Evolutionary conservation across 92 coral and sea anemone genomes (phyloP), one percentile per base, ranked within the genome.

Genomic region (Porites evermanni): DNA sequence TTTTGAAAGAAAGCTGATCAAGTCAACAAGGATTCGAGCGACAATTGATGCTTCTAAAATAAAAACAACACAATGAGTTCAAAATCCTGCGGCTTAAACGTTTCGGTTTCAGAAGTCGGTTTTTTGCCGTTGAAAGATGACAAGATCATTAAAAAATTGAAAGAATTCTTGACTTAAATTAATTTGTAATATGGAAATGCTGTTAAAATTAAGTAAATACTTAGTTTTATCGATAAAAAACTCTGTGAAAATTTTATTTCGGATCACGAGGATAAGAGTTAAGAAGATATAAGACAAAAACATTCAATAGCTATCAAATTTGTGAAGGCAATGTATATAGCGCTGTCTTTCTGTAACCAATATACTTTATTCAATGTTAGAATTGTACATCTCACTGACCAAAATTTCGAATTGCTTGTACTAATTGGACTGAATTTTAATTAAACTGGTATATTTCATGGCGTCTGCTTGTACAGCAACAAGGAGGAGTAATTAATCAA

Each of bases 401-500:
- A 72, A 50, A 11, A 26, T 51, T 5, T 51, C 12, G 19, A 7
- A n/a, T 10, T 20, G 11, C 38, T 3, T 20, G n/a, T 74, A 11
- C 38, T 53, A 8, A 12, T 20, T 53, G 78, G 78, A 10, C 78
- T 19, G 21, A 74, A 52, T 9, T 53, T 53, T 11, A 24, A 52
- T 52, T 9, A 74, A 74, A 16, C 21, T 74, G 29, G 47, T 38
- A 38, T 20, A 12, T 20, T 11, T 21, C 32, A 54, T 19, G 23
- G 58, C 32, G 77, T 18, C 61, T 73, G 19, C 8, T 73, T 51
- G 59, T 52, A n/a, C 77, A 73, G 6, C 3, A 50, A 19, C 10
- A 38, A 38, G 47, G 24, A 11, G 77, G 29, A 17, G 6, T 52
- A 24, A 74, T 74, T 74, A 74, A 74, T 74, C 78, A 74, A 3